Evolutionary conservation across 2,113 vertebrate species (phyloP), one percentile per base, ranked within the genome.

Genomic region (Prunella fulvescens): DNA sequence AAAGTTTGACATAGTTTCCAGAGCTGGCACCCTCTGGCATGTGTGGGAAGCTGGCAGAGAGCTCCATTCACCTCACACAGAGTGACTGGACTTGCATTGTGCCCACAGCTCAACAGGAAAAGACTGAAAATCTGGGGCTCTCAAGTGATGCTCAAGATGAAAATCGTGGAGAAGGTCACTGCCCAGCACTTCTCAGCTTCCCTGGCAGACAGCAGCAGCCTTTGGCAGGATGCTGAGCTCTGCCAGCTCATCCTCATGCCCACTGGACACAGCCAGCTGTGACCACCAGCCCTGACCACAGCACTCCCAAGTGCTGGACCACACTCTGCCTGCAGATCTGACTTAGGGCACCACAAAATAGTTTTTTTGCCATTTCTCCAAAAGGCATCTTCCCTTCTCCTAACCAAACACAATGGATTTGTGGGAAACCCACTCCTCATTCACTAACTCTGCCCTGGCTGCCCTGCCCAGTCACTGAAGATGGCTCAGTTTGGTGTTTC

Each of bases 221-320:
- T 62, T 5, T 9, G 57, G 64, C 54, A 62, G 24, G 22, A 14
- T 2, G 5, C 48, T 2, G 62, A 67, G 85, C 67, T 11, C 53
- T 18, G 51, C 56, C 18, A 20, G 29, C 33, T 9, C 0, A 0
- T 25, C 60, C 74, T 15, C 1, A 5, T 42, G 53, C 31, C 64
- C 8, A 1, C 50, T 13, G 33, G 51, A 33, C 66, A n/a, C 1
- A 23, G 31, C 4, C 44, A 44, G 9, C 53, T 18, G 39, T 54
- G 56, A 24, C 18, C 65, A 31, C 3, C 45, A 44, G 11, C 40
- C 15, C 54, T 62, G 65, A 40, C 13, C 48, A 62, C 40, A 17
- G 57, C 35, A 2, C 20, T 12, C 12, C n/a, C 0, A 0, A 25
- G 10, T 22, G 47, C 18, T 0, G 2, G 5, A 44, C 31, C 42